Evolutionary conservation across 2,113 vertebrate species (phyloP), one percentile per base, ranked within the genome.

Genomic region (Lates calcarifer): DNA sequence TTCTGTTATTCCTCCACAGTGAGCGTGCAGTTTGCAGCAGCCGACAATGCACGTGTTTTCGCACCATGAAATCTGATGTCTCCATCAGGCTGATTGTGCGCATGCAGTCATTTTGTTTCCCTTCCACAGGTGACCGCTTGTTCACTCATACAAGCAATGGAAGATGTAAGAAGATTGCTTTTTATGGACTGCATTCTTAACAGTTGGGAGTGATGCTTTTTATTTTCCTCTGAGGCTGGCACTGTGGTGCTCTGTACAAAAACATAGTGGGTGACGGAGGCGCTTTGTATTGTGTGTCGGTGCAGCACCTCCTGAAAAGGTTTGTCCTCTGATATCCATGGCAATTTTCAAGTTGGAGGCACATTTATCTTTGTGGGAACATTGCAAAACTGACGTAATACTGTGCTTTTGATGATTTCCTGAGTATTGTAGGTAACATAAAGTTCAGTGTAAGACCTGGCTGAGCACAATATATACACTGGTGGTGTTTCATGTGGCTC

Each of bases 111-210:
- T 83, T 91, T 79, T 66, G 57, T 81, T 81, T 81, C 8, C 8
- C 64, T 76, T 79, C 56, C 89, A 84, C 82, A 91, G 87, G 86
- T 90, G 87, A 89, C 31, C 24, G 75, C 85, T 69, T 66, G 66
- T 80, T 86, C 83, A 45, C 64, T 85, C 70, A 1, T 6, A 62
- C 20, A 53, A 37, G 62, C 62, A 24, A 31, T 1, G 41, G 70
- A 82, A 80, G 84, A 66, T 76, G 77, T 22, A 57, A 35, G 83
- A 66, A 81, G 82, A 82, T 90, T 91, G 83, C 68, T 87, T 90
- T 90, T 87, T 84, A 84, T 77, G 61, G 76, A 74, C 49, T 70
- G 75, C 58, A 77, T 63, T 37, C 51, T 63, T 35, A 77, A 28
- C 71, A 58, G 69, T 24, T 4, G 64, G 58, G 53, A 56, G 51